phyloP scores from a whole-genome alignment of 2,797 vertebrate genomes.

The Onychomys torridus region DNA sequence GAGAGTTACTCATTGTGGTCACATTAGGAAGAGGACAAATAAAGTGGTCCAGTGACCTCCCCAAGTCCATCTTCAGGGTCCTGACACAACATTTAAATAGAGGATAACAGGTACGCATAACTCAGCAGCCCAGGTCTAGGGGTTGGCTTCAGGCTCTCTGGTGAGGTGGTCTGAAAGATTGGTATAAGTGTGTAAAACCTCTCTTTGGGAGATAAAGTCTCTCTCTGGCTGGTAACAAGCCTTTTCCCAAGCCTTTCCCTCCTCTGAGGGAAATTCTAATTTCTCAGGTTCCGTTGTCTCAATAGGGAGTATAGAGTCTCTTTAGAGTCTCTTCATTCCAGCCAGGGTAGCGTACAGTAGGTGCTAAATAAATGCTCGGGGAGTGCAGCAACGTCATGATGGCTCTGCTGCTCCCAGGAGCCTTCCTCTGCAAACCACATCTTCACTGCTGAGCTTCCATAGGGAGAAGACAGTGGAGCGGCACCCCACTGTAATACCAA shows the following conservation, averaged over 20 bases:
- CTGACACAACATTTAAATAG: background rate
- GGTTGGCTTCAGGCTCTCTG: background rate
- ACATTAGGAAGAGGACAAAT: background rate
- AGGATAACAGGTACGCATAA: no score
- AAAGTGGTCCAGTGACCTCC: background rate
- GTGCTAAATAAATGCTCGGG: conserved; percentile 3
- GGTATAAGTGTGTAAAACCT: background rate
- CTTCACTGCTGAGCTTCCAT: background rate
- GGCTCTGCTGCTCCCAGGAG: background rate
- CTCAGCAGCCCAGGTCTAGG: background rate
- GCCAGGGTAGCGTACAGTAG: background rate
- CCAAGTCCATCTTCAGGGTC: background rate
- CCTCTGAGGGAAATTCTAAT: background rate
- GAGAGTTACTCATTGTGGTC: background rate
- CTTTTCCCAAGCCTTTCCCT: background rate
- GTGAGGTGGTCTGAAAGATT: background rate
- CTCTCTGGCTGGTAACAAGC: background rate
- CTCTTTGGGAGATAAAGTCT: background rate
- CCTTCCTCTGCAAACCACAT: background rate
- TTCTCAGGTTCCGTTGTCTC: background rate
- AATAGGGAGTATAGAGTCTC: background rate
- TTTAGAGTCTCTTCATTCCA: background rate
- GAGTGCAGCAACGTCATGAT: background rate
- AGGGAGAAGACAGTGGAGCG: background rate
- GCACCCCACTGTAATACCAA: background rate